Evolutionary conservation across 2,113 vertebrate genomes (phyloP).

Genomic region (Hippocampus zosterae): DNA sequence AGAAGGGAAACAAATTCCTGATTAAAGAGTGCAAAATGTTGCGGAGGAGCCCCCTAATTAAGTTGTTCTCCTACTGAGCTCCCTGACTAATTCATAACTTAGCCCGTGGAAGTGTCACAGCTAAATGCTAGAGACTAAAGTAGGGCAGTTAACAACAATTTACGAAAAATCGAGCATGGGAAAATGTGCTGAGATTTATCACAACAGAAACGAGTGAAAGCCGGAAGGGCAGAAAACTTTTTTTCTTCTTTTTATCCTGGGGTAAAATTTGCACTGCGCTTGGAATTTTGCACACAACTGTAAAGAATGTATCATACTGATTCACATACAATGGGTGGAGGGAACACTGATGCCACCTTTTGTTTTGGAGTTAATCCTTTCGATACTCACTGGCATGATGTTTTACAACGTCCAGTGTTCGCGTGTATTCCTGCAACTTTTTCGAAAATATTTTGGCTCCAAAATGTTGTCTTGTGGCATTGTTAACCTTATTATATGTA

Average conservation of each 20-base stretch:
- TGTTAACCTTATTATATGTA: too few relatives aligned
- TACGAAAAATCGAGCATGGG: constrained; percentile 23
- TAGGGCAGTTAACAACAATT: constrained; percentile 24
- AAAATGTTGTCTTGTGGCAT: too few relatives aligned
- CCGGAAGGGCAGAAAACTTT: constrained; percentile 3
- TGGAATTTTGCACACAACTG: background rate
- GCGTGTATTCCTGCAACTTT: too few relatives aligned
- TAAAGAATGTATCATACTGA: background rate
- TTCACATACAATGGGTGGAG: background rate
- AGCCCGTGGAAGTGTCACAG: constrained; percentile 35
- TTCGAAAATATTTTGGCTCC: too few relatives aligned
- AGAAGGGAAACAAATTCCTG: constrained; percentile 40
- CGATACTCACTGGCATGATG: too few relatives aligned
- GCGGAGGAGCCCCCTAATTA: constrained; percentile 52
- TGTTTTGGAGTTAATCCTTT: background rate
- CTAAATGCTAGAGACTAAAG: constrained; percentile 35
- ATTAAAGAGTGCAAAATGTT: constrained; percentile 28
- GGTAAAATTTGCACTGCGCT: constrained; percentile 7
- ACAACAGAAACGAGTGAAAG: constrained; percentile 16
- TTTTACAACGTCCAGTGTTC: too few relatives aligned
- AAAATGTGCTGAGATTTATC: constrained; percentile 11
- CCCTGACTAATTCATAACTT: constrained; percentile 50
- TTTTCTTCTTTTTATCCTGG: constrained; percentile 1
- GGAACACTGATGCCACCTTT: background rate
- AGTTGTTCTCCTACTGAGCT: constrained; percentile 44